Percentiles rank a stretch among this genome's conserved stretches.
Evolutionary conservation across 2,888 invertebrate species (phyloP).

Genomic region (Hirtodrosophila confusa): DNA sequence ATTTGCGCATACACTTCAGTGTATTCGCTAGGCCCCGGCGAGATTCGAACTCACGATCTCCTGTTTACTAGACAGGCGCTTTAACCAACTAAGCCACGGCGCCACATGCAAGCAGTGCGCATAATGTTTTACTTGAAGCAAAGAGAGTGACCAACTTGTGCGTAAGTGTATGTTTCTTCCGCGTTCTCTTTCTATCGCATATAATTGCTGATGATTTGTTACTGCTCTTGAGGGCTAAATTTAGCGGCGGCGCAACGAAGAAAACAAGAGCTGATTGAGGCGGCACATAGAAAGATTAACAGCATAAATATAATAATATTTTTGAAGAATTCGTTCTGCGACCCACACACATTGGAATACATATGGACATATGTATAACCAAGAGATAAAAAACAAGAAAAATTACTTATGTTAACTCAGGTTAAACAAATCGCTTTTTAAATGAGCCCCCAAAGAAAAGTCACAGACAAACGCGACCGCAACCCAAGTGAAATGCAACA

Average conservation of each 20-base stretch:
- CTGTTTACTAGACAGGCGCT: conserved; percentile 85
- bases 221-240: conserved; percentile 40
- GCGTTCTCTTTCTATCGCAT: conserved; percentile 14
- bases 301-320: conserved; percentile 30
- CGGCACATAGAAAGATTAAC: background rate
- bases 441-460: conserved; percentile 48
- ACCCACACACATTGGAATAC: conserved; percentile 17
- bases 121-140: conserved; percentile 35
- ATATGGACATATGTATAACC: conserved; percentile 13
- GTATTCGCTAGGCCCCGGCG: conserved; percentile 81
- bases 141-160: conserved; percentile 1
- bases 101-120: conserved; percentile 58
- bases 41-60: conserved; percentile 85
- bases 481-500: conserved; percentile 71
- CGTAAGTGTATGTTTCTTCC: background rate
- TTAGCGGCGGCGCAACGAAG: conserved; percentile 27
- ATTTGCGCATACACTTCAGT: conserved; percentile 1
- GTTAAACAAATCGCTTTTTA: conserved; percentile 75
- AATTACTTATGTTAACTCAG: conserved; percentile 69
- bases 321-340: conserved; percentile 39
- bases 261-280: background rate
- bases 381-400: conserved; percentile 68
- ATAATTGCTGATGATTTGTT: background rate
- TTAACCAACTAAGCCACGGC: conserved; percentile 85
- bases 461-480: conserved; percentile 22